Percentiles rank a stretch among this genome's conserved stretches.
These are phyloP conservation scores for Coccyzus lansbergi DNA, from an alignment of 2,797 vertebrate genomes.

Conservation along the genomic window DNA sequence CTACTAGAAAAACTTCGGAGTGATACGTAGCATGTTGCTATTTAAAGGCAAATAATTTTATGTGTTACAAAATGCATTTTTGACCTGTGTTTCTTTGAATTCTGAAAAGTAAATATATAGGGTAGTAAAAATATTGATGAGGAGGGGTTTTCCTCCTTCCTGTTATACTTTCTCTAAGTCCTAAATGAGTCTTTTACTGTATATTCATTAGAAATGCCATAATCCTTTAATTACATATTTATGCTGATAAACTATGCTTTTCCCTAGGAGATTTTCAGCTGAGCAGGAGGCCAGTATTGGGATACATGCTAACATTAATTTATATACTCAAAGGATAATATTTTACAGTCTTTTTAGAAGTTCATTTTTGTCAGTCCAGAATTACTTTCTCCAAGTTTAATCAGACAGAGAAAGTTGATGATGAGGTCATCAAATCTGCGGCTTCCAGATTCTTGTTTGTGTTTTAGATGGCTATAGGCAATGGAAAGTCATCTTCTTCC, in stretches of 20 bases:
- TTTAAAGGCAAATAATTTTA: neutral
- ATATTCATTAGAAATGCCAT: neutral
- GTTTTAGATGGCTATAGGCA: neutral
- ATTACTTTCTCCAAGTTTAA: neutral
- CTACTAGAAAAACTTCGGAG: neutral
- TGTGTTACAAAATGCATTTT: neutral
- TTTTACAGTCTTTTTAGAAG: neutral
- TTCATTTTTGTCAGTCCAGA: neutral
- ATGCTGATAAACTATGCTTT: neutral
- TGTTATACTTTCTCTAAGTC: neutral
- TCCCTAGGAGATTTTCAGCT: neutral
- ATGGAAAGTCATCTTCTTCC: neutral
- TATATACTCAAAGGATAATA: neutral
- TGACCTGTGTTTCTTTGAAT: neutral
- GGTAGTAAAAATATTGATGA: neutral
- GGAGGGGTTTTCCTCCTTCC: fast-evolving
- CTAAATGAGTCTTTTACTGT: neutral
- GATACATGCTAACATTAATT: neutral
- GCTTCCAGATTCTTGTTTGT: neutral
- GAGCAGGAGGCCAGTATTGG: neutral
- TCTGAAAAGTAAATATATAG: neutral
- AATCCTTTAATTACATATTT: neutral
- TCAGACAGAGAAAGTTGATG: neutral
- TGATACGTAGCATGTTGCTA: neutral
- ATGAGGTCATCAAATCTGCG: neutral